phyloP scores from a whole-genome alignment of 2,797 vertebrate species.

The Hydrophis major region DNA sequence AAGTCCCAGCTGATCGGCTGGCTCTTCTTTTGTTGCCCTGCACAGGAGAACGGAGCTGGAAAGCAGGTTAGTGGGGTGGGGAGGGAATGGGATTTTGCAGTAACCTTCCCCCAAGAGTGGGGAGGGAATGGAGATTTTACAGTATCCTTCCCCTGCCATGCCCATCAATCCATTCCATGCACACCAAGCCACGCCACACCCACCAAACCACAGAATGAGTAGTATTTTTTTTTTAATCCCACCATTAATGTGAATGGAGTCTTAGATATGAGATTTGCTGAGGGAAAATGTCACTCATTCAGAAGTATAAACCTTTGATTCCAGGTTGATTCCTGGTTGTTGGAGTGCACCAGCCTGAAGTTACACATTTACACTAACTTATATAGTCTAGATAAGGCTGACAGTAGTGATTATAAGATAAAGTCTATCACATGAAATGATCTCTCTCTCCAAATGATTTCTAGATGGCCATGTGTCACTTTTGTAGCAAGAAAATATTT shows the following conservation, averaged over 20 bases:
- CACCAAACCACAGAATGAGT: too few species aligned
- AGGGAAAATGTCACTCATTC: not conserved
- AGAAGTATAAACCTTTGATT: constrained; percentile 1
- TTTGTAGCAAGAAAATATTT: not conserved
- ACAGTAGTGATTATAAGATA: not conserved
- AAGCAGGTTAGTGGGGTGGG: too few species aligned
- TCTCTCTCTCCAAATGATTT: constrained; percentile 8
- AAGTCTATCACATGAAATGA: not conserved
- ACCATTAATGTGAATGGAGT: not conserved
- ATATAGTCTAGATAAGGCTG: not conserved
- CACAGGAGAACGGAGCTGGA: too few species aligned
- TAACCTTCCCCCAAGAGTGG: too few species aligned
- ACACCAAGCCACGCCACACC: too few species aligned
- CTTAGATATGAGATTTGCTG: not conserved
- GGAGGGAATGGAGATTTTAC: too few species aligned
- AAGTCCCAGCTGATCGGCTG: too few species aligned
- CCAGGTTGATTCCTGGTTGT: not conserved
- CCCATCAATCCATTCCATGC: too few species aligned
- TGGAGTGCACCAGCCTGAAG: not conserved
- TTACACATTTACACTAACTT: not conserved
- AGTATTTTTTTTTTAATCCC: too few species aligned
- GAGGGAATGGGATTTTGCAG: too few species aligned
- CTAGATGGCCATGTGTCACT: not conserved
- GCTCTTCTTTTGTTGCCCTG: too few species aligned
- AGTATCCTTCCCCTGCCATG: too few species aligned